Percentiles rank a stretch among this genome's conserved stretches.
Evolutionary conservation across 1,140 invertebrate species (phyloP).

Genomic region (Tetraneura akinire): DNA sequence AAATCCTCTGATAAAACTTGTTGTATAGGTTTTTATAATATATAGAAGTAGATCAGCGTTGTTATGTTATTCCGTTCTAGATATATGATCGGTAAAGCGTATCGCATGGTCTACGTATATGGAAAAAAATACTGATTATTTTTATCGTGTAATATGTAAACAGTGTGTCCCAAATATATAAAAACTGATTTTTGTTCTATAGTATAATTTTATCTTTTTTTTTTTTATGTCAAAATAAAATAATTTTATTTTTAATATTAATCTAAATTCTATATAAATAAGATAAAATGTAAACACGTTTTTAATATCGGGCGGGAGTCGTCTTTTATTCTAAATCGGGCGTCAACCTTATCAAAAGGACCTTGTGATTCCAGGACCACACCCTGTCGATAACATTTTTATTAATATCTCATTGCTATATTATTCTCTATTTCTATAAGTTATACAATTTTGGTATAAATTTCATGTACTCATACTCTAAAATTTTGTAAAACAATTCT

Average conservation of each 20-base stretch:
- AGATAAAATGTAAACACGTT: constrained; percentile 12
- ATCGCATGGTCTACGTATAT: constrained; percentile 29
- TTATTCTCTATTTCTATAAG: too few species aligned
- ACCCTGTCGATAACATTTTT: constrained; percentile 46
- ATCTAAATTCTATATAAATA: neutral
- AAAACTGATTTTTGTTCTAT: neutral
- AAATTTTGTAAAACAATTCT: constrained; percentile 5
- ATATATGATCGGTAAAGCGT: constrained; percentile 19
- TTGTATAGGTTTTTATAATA: constrained; percentile 34
- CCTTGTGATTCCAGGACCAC: constrained; percentile 46
- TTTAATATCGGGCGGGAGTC: constrained; percentile 36
- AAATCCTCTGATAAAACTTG: constrained; percentile 1
- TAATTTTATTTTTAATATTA: neutral
- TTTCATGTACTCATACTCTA: constrained; percentile 6
- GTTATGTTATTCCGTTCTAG: constrained; percentile 32
- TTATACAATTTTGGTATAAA: neutral
- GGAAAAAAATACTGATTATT: constrained; percentile 15
- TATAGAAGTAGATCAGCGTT: constrained; percentile 33
- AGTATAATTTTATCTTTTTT: neutral
- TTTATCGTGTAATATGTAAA: neutral
- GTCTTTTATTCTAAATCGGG: constrained; percentile 35
- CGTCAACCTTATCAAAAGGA: constrained; percentile 41
- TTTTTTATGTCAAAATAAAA: neutral
- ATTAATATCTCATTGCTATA: neutral
- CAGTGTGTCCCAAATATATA: neutral